Conservation (phyloP, 1,140 invertebrate species). For the Leucophenga varia region DNA sequence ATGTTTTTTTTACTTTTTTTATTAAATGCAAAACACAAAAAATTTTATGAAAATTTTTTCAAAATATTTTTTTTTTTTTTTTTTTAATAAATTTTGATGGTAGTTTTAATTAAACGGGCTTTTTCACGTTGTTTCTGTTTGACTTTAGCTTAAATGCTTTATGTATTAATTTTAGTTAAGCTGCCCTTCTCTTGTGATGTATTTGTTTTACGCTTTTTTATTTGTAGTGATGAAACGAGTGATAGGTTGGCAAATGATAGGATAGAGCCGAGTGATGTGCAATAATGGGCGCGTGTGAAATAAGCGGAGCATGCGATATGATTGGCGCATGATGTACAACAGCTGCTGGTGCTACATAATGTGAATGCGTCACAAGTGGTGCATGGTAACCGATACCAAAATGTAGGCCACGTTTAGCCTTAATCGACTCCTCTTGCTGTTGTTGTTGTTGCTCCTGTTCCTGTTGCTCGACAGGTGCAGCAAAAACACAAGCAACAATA, state of each 20-base stretch:
- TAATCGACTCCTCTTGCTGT: slow-evolving; percentile 27
- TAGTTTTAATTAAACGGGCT: no score
- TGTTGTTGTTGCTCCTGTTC: slow-evolving; percentile 28
- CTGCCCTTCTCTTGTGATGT: neutral
- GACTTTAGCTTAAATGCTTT: neutral
- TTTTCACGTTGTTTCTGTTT: no score
- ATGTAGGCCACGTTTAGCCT: slow-evolving; percentile 41
- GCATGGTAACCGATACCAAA: slow-evolving; percentile 46
- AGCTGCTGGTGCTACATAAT: slow-evolving; percentile 37
- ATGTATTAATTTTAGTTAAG: neutral
- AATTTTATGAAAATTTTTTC: no score
- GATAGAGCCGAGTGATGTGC: slow-evolving; percentile 25
- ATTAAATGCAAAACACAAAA: no score
- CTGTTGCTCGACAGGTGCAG: slow-evolving; percentile 38
- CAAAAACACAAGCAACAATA: slow-evolving; percentile 28
- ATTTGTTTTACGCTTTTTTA: neutral
- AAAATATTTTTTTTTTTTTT: neutral
- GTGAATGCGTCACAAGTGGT: slow-evolving; percentile 41
- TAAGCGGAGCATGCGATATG: slow-evolving; percentile 42
- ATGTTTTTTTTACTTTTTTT: no score
- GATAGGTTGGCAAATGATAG: slow-evolving; percentile 43
- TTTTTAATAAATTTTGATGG: neutral
- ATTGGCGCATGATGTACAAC: slow-evolving; percentile 42
- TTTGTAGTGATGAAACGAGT: slow-evolving; percentile 42
- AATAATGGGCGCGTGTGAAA: slow-evolving; percentile 35